Evolutionary conservation across 2,113 vertebrate genomes (phyloP).

Genomic region (Chelonoidis abingdonii): DNA sequence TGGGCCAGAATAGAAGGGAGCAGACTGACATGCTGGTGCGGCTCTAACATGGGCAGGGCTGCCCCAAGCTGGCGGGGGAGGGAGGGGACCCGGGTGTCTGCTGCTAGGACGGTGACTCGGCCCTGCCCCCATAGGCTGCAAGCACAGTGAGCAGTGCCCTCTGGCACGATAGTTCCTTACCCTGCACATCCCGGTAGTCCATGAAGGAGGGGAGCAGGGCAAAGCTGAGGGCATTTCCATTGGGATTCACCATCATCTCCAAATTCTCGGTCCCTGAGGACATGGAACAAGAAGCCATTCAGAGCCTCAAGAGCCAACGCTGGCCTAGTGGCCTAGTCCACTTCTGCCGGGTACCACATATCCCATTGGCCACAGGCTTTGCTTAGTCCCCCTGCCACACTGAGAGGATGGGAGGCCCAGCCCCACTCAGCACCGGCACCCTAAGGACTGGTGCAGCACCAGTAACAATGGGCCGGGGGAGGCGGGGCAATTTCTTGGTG

Average conservation of each 20-base stretch:
- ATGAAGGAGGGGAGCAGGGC: background rate
- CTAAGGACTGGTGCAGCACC: background rate
- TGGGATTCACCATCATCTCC: conserved; percentile 54
- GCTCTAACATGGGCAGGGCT: background rate
- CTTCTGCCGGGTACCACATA: background rate
- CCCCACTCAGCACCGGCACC: background rate
- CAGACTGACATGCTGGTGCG: no score
- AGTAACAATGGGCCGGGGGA: accelerated
- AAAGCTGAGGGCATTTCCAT: background rate
- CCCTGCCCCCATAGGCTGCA: background rate
- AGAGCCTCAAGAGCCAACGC: no score
- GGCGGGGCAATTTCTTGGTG: background rate
- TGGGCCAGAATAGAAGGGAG: no score
- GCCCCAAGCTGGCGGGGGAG: background rate
- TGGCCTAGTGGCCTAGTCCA: background rate
- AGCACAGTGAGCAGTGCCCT: background rate
- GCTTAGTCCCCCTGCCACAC: background rate
- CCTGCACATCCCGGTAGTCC: conserved; percentile 68
- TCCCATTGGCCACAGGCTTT: background rate
- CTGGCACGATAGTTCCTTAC: conserved; percentile 46
- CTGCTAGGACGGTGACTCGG: no score
- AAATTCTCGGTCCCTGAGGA: conserved; percentile 55
- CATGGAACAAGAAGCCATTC: background rate
- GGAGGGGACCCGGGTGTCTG: no score
- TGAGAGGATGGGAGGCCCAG: background rate